Evolutionary conservation across 1,140 invertebrate species (phyloP), one percentile per base, ranked within the genome.

Genomic region (Bombus sibiricus): DNA sequence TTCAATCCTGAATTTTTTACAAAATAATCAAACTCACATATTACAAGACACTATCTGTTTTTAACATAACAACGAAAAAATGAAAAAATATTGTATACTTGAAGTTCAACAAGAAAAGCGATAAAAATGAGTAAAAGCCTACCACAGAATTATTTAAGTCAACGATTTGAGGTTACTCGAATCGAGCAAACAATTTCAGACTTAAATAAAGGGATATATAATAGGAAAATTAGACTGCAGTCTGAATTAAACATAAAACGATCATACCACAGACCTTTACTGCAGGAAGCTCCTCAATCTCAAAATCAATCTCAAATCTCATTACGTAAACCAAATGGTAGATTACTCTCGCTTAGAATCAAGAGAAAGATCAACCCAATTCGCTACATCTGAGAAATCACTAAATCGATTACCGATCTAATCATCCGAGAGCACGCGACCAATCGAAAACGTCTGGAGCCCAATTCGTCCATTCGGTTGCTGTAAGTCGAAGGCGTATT

Each of bases 401-500:
- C 28, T 28, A 13, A 28, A 25, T 34, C 75, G 28, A 78, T 78
- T 62, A 78, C 25, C 37, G 75, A 72, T 69, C 81, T 78, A 83
- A 83, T 78, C 74, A 37, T 71, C n/a, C 25, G 64, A 37, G 18
- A n/a, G 47, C 82, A 83, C 74, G 82, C 82, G 82, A 83, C 37
- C 64, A n/a, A 53, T 41, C 53, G 37, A 53, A 77, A 68, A 57
- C 64, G 39, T 68, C 62, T 47, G n/a, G 28, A 39, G 18, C 32
- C 1, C 22, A 47, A 74, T 47, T 74, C 41, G 41, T 32, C n/a
- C 39, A 28, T 1, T 22, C 25, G 10, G 25, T 71, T 39, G 68
- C 37, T 71, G 34, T 37, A 28, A 39, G 34, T 39, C 37, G 34
- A 71, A 57, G 74, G 37, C 32, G 18, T 73, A 81, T 74, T 72